Conservation (phyloP, 1,140 invertebrate species). For the Heterodera carotae region DNA sequence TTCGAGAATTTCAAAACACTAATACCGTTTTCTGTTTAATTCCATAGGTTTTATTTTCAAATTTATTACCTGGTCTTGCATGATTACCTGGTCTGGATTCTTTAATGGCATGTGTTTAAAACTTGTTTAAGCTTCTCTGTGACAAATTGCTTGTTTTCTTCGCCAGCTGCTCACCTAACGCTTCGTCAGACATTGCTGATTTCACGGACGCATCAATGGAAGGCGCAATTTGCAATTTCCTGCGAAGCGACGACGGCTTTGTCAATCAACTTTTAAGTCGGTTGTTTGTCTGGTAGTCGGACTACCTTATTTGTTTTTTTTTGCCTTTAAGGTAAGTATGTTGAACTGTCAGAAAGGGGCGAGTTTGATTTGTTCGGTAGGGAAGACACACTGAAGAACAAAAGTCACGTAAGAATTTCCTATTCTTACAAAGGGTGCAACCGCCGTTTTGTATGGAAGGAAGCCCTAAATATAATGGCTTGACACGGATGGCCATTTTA, state of each 20-base stretch:
- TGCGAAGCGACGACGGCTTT: neutral
- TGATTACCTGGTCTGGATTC: no score
- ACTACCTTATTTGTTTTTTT: no score
- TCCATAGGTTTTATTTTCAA: no score
- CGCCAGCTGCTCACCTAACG: neutral
- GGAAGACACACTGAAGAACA: neutral
- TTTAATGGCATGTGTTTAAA: no score
- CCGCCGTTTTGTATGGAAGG: neutral
- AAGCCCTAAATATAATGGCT: neutral
- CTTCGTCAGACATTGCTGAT: conserved; percentile 10
- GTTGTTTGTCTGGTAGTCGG: neutral
- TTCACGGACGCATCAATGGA: conserved; percentile 19
- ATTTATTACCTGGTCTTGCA: no score
- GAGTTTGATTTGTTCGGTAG: conserved; percentile 16
- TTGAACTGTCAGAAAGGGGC: conserved; percentile 16
- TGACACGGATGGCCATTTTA: no score
- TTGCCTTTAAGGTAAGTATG: conserved; percentile 9
- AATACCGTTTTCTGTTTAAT: no score
- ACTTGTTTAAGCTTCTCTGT: conserved; percentile 13
- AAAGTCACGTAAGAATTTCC: neutral
- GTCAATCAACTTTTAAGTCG: neutral
- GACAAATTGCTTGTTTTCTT: conserved; percentile 22
- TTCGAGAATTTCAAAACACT: no score
- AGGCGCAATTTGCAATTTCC: neutral
- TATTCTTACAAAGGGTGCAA: no score